phyloP scores from a whole-genome alignment of 2,888 invertebrate genomes.

The Strigamia crassipes region DNA sequence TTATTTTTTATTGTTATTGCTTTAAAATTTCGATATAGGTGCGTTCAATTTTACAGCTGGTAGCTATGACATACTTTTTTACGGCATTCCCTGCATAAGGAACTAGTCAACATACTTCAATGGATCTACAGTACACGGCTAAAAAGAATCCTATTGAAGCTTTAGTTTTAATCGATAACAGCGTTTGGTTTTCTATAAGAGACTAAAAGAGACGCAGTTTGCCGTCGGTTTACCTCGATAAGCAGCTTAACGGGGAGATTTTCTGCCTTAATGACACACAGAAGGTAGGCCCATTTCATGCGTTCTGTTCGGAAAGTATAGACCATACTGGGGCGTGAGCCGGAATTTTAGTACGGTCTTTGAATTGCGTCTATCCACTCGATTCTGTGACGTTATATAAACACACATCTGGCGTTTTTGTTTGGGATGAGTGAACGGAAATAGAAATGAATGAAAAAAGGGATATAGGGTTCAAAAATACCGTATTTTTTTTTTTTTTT shows the following conservation, averaged over 20 bases:
- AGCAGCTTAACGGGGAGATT: neutral
- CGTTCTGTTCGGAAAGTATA: neutral
- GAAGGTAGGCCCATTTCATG: neutral
- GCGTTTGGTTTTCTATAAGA: neutral
- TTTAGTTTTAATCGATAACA: neutral
- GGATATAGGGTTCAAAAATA: neutral
- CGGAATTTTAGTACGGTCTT: constrained; percentile 12
- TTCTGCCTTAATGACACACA: neutral
- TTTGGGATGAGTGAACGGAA: neutral
- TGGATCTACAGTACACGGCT: no score
- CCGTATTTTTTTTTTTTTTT: neutral
- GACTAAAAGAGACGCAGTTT: neutral
- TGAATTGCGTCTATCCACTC: neutral
- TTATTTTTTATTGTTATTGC: no score
- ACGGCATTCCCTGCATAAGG: neutral
- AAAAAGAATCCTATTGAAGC: neutral
- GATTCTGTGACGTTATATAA: neutral
- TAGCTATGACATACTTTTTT: neutral
- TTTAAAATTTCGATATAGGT: no score
- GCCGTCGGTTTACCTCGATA: constrained; percentile 11
- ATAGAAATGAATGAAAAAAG: neutral
- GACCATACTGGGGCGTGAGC: neutral
- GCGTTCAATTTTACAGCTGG: no score
- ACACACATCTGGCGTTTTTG: constrained; percentile 18
- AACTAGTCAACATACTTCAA: neutral